phyloP scores from a whole-genome alignment of 23 tunicate genomes.

The Styela plicata region DNA sequence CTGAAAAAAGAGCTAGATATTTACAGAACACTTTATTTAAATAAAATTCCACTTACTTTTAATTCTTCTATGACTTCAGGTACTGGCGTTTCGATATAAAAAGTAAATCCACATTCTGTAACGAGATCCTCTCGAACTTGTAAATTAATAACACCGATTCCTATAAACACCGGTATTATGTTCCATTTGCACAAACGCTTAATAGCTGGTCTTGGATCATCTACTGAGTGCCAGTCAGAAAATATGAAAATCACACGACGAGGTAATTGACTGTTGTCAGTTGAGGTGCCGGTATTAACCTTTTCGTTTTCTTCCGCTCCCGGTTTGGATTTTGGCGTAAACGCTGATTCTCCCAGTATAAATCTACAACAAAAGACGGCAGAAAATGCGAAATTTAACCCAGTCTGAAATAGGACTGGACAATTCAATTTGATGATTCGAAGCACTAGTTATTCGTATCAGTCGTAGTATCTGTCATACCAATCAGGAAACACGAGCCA shows the following conservation, averaged over 20 bases:
- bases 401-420: too few species aligned
- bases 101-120: conserved; percentile 61
- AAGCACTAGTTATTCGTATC: too few species aligned
- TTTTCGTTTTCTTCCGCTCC: background rate
- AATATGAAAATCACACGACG: conserved; percentile 60
- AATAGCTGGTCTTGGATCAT: conserved; percentile 57
- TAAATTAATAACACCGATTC: conserved; percentile 46
- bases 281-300: background rate
- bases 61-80: conserved; percentile 45
- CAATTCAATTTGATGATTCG: too few species aligned
- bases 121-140: conserved; percentile 40
- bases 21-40: too few species aligned
- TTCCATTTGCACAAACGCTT: conserved; percentile 64
- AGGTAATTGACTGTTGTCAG: conserved; percentile 3
- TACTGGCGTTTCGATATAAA: conserved; percentile 37
- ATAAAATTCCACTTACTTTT: conserved; percentile 71
- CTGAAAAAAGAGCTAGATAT: too few species aligned
- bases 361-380: background rate
- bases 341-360: conserved; percentile 1
- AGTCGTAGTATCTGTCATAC: too few species aligned
- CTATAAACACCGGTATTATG: conserved; percentile 68
- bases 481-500: too few species aligned
- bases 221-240: conserved; percentile 74
- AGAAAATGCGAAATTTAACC: too few species aligned
- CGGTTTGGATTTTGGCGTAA: background rate